These are phyloP conservation scores for Unio pictorum DNA, from an alignment of 2,888 invertebrate species.

Conservation along the genomic window DNA sequence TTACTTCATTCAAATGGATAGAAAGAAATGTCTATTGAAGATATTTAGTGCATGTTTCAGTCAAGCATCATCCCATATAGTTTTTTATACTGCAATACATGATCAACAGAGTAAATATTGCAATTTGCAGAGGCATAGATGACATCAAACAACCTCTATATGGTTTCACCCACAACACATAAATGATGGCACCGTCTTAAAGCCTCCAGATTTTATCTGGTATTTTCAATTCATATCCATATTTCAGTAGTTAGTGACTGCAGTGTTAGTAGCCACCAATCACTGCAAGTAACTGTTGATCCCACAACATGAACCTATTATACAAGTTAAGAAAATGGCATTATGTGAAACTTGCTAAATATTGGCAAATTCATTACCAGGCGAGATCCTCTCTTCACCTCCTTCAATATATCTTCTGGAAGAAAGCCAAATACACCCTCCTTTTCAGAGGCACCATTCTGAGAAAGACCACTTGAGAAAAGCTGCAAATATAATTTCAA, in stretches of 20 bases:
- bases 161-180: too few species aligned
- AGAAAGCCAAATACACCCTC: slow-evolving; percentile 85
- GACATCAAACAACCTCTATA: too few species aligned
- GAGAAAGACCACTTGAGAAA: slow-evolving; percentile 66
- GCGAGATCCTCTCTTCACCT: slow-evolving; percentile 78
- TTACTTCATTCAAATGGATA: too few species aligned
- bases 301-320: not conserved
- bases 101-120: too few species aligned
- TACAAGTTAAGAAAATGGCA: not conserved
- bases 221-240: too few species aligned
- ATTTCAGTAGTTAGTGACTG: not conserved
- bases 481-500: slow-evolving; percentile 43
- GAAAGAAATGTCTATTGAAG: too few species aligned
- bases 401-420: slow-evolving; percentile 79
- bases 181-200: too few species aligned
- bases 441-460: slow-evolving; percentile 66
- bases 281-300: not conserved
- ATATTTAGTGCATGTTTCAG: too few species aligned
- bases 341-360: not conserved
- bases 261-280: not conserved
- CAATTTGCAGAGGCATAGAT: too few species aligned
- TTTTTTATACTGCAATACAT: too few species aligned
- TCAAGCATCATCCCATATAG: too few species aligned
- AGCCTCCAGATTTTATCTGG: too few species aligned
- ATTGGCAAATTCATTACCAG: slow-evolving; percentile 72